phyloP scores from a whole-genome alignment of 2,113 vertebrate species.

The Myanophis thanlyinensis region DNA sequence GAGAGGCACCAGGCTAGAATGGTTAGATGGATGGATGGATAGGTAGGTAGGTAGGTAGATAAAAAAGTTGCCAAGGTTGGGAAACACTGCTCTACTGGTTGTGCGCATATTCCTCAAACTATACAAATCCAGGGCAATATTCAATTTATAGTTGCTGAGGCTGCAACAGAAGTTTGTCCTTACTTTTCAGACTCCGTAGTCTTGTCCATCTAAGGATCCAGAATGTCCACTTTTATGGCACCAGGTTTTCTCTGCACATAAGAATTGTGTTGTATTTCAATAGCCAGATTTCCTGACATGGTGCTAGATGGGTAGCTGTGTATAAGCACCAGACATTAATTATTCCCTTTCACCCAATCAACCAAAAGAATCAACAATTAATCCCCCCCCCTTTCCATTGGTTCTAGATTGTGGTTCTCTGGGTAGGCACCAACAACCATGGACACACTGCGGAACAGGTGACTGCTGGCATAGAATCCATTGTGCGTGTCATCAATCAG shows the following conservation, averaged over 20 bases:
- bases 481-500: slow-evolving; percentile 79
- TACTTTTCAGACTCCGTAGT: background rate
- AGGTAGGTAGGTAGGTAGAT: too few relatives aligned
- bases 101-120: background rate
- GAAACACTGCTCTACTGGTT: background rate
- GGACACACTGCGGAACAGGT: slow-evolving; percentile 83
- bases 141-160: background rate
- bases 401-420: slow-evolving; percentile 84
- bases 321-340: background rate
- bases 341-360: background rate
- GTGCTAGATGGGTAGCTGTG: background rate
- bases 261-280: background rate
- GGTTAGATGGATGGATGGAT: too few relatives aligned
- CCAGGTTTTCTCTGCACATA: background rate
- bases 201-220: background rate
- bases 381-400: background rate
- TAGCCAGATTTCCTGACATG: background rate
- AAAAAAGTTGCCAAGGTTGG: background rate
- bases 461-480: slow-evolving; percentile 81
- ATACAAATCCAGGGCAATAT: background rate
- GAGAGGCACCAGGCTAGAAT: too few relatives aligned
- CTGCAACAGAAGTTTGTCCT: background rate
- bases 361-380: too few relatives aligned
- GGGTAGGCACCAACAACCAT: slow-evolving; percentile 90
- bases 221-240: background rate